Base-by-base conservation (phyloP, 2,113 vertebrate species). In the Sceloporus tristichus region DNA sequence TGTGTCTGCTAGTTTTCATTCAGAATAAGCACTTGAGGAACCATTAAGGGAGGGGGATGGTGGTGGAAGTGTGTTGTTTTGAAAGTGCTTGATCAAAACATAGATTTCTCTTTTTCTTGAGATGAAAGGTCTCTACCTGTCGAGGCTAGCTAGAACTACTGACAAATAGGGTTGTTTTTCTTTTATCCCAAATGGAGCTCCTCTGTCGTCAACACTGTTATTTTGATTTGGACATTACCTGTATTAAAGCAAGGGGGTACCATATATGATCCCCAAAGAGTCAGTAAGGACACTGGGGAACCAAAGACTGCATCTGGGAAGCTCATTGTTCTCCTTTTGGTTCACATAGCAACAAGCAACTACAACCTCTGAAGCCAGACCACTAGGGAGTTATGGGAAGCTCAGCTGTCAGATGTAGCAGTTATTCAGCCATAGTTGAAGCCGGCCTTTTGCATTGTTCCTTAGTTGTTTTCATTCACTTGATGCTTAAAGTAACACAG, bases 311-410 rank as follows among this genome's bases (percentile, higher is more conserved):
- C 38, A 79, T 87, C 42, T 88, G 71, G 73, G 84, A 89, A 68
- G 27, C 14, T 90, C 88, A 81, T 81, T 71, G 56, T 38, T n/a
- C 89, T 96, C 91, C 71, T 94, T 87, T 94, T 85, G 21, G 94
- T 95, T 97, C 88, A 89, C 95, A 92, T 94, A 94, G 94, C 94
- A 97, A 94, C 91, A 87, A 94, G 90, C 87, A 92, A 93, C 94
- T 94, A 87, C 84, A 95, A 89, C 93, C 91, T 94, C 89, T 89
- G 92, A 92, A 94, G 84, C 84, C 80, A 94, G 62, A 89, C 59
- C 94, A 88, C 89, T 4, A 76, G 88, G 93, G 94, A 97, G 89
- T 94, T 92, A 82, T 84, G 88, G 90, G 90, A 97, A 96, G 75
- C 92, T 91, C 92, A 88, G 84, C 94, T 96, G 95, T 96, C 96